phyloP scores from a whole-genome alignment of 2,797 vertebrate species.

The Xenops minutus region DNA sequence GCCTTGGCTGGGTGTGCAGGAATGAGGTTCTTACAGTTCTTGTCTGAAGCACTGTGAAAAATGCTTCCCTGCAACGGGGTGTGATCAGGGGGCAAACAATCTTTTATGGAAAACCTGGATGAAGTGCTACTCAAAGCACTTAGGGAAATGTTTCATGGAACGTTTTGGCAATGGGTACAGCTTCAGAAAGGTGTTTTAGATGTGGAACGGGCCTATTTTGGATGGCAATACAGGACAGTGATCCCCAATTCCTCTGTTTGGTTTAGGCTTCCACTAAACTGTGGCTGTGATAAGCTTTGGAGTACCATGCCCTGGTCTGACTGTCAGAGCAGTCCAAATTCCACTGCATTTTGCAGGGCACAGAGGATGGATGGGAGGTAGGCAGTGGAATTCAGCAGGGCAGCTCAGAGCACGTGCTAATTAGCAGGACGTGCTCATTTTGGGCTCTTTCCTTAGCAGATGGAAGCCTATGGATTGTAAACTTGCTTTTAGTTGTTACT shows the following conservation, averaged over 20 bases:
- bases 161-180: background rate
- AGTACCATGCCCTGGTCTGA: background rate
- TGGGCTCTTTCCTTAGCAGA: background rate
- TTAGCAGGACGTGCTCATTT: background rate
- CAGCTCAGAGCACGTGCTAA: background rate
- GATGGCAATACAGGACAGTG: background rate
- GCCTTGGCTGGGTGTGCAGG: background rate
- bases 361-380: background rate
- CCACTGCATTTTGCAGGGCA: background rate
- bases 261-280: background rate
- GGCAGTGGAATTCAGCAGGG: background rate
- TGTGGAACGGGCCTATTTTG: background rate
- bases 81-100: background rate
- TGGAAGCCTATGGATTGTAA: background rate
- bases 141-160: background rate
- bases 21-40: background rate
- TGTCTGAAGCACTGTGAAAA: slow-evolving; percentile 10
- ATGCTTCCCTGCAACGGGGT: background rate
- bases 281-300: background rate
- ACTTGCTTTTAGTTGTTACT: background rate
- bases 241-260: background rate
- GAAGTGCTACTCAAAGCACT: background rate
- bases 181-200: background rate
- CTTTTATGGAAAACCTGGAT: background rate
- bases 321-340: slow-evolving; percentile 22